Conservation (phyloP, 2,113 vertebrate genomes). For the Prionailurus viverrinus region DNA sequence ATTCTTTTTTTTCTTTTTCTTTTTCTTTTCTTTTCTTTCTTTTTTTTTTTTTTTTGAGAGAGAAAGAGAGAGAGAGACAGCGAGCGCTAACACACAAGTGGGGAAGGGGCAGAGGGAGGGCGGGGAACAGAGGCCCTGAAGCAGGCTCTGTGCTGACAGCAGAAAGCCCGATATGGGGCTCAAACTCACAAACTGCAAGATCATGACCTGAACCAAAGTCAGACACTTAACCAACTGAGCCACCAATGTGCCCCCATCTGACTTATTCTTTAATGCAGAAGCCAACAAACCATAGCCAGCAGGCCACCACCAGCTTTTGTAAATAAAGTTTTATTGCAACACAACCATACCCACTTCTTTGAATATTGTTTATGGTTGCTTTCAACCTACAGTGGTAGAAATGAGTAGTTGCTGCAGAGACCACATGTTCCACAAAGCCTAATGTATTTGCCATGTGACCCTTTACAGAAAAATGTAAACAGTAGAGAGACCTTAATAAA, state of each 20-base stretch:
- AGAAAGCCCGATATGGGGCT: too few species aligned
- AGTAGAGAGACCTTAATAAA: background rate
- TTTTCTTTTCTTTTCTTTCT: too few species aligned
- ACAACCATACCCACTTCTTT: background rate
- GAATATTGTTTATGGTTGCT: background rate
- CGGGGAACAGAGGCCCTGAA: too few species aligned
- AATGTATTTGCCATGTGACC: background rate
- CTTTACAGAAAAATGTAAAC: background rate
- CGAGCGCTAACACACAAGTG: too few species aligned
- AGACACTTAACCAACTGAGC: too few species aligned
- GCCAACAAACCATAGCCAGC: background rate
- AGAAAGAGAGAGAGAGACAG: too few species aligned
- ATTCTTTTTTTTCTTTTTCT: background rate
- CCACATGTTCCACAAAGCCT: background rate
- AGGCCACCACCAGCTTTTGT: background rate
- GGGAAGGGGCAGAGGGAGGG: too few species aligned
- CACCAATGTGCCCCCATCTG: background rate
- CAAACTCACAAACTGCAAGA: too few species aligned
- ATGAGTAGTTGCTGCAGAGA: background rate
- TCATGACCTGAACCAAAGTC: too few species aligned
- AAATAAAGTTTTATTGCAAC: background rate
- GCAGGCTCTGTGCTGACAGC: too few species aligned
- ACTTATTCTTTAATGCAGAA: background rate
- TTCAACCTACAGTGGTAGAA: background rate
- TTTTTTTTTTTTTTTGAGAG: too few species aligned